Evolutionary conservation across 1,140 invertebrate species (phyloP).

Genomic region (Apis mellifera): DNA sequence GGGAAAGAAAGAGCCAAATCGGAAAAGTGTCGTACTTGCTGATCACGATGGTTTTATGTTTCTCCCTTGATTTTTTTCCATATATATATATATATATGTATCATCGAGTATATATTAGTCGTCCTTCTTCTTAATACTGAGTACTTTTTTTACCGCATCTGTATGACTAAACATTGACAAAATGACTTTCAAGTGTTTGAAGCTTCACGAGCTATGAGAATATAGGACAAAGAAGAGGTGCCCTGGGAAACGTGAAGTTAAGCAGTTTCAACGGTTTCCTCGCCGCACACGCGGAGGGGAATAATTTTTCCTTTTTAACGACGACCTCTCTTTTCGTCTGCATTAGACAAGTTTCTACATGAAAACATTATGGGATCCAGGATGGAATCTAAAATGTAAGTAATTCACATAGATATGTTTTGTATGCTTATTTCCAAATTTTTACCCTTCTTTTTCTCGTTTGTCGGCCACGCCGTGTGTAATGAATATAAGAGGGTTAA

Average conservation of each 20-base stretch:
- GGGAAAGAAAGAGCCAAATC: not conserved
- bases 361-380: conserved; percentile 22
- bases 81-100: no score
- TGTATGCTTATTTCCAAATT: not conserved
- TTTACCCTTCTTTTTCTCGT: not conserved
- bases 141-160: not conserved
- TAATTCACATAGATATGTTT: conserved; percentile 18
- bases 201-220: conserved; percentile 29
- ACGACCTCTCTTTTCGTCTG: not conserved
- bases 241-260: not conserved
- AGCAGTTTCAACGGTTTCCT: not conserved
- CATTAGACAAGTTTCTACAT: conserved; percentile 6
- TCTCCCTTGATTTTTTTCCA: conserved; percentile 23
- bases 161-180: conserved; percentile 43
- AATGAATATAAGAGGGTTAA: not conserved
- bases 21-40: conserved; percentile 18
- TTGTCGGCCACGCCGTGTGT: not conserved
- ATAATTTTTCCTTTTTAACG: conserved; percentile 28
- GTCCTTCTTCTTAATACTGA: conserved; percentile 28
- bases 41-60: conserved; percentile 14
- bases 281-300: not conserved
- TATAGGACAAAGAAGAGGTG: conserved; percentile 37
- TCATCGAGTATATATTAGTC: not conserved
- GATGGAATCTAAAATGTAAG: conserved; percentile 45
- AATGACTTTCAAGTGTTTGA: conserved; percentile 42